Conservation (phyloP, 2,113 vertebrate species). For the Istiophorus platypterus region DNA sequence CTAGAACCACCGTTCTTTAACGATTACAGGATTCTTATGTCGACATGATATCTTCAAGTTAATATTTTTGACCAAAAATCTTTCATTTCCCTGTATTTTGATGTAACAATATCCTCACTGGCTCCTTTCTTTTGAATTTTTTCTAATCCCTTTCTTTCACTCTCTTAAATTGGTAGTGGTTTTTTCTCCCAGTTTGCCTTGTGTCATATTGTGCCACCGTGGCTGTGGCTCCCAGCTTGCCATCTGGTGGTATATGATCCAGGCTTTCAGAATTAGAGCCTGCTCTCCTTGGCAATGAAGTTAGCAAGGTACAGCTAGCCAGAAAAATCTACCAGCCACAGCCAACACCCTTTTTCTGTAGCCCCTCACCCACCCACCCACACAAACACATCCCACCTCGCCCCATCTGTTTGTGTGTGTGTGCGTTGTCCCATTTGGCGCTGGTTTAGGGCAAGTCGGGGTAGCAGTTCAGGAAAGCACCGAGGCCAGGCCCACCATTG, state of each 20-base stretch:
- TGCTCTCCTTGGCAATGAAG: slow-evolving; percentile 70
- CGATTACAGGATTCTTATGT: background rate
- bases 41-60: background rate
- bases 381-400: slow-evolving; percentile 44
- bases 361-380: slow-evolving; percentile 67
- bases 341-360: slow-evolving; percentile 42
- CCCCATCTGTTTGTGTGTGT: slow-evolving; percentile 77
- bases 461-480: slow-evolving; percentile 61
- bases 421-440: slow-evolving; percentile 51
- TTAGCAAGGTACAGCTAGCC: slow-evolving; percentile 44
- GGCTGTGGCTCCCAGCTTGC: slow-evolving; percentile 45
- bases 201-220: slow-evolving; percentile 37
- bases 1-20: background rate
- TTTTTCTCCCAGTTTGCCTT: slow-evolving; percentile 17
- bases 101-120: background rate
- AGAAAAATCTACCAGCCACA: slow-evolving; percentile 55
- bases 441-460: slow-evolving; percentile 67
- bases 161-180: background rate
- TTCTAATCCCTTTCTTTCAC: background rate
- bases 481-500: slow-evolving; percentile 56
- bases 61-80: background rate
- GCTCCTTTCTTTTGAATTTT: background rate
- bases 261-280: slow-evolving; percentile 60
- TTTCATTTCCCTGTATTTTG: slow-evolving; percentile 12
- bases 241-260: slow-evolving; percentile 73